Conservation (phyloP, 2,888 invertebrate genomes). For the Drosophila mimetica region DNA sequence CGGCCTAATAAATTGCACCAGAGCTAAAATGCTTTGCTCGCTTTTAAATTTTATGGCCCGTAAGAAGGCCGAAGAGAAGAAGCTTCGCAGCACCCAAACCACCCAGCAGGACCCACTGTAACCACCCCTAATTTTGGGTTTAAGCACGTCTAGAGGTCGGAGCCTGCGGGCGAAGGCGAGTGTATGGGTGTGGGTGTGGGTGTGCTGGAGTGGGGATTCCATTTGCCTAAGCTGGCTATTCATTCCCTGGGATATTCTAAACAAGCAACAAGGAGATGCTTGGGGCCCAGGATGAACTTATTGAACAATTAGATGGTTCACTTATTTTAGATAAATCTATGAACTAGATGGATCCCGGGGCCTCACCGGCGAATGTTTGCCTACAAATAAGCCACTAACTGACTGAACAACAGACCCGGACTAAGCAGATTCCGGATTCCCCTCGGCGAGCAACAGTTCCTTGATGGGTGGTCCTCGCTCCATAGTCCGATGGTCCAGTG, state of each 20-base stretch:
- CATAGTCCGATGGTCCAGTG: constrained; percentile 44
- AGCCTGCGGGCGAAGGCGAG: constrained; percentile 34
- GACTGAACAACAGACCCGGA: constrained; percentile 32
- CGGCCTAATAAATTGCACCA: constrained; percentile 77
- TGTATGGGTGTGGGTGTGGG: background rate
- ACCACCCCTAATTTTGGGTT: constrained; percentile 72
- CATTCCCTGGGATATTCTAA: constrained; percentile 75
- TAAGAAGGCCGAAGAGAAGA: constrained; percentile 64
- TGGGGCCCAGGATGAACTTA: constrained; percentile 56
- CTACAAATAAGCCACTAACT: constrained; percentile 46
- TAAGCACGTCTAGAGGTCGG: constrained; percentile 56
- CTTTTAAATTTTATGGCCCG: constrained; percentile 80
- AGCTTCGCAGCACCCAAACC: background rate
- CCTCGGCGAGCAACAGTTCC: constrained; percentile 42
- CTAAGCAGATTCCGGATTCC: constrained; percentile 7
- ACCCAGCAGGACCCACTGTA: constrained; percentile 29
- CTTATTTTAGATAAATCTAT: constrained; percentile 55
- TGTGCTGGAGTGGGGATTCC: constrained; percentile 44
- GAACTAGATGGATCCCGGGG: constrained; percentile 44
- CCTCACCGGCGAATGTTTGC: constrained; percentile 33
- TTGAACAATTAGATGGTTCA: constrained; percentile 77
- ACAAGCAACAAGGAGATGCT: constrained; percentile 71
- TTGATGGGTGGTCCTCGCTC: background rate
- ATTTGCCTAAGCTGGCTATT: constrained; percentile 76
- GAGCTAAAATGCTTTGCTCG: constrained; percentile 80